A percentile compares a stretch with the other conserved stretches of the same genome.
Conservation (phyloP, 2,113 vertebrate genomes). For the Corvus hawaiiensis region DNA sequence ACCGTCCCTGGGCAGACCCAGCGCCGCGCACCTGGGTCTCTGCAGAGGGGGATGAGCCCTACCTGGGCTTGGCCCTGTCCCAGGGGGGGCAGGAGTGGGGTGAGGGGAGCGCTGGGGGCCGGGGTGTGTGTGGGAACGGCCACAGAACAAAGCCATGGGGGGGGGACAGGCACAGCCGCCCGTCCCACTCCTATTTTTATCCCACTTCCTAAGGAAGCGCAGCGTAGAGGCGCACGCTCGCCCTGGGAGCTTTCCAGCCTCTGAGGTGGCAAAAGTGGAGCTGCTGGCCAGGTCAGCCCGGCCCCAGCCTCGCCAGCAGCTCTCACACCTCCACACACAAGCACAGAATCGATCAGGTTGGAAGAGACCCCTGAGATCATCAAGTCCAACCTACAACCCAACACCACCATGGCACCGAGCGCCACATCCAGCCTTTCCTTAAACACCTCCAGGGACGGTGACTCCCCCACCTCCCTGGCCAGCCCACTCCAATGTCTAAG, state of each 20-base stretch:
- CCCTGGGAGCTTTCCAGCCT: neutral
- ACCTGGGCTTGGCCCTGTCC: neutral
- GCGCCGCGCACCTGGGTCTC: accelerated
- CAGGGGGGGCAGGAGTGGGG: accelerated
- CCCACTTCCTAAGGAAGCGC: conserved; percentile 17
- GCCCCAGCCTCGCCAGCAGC: too few species aligned
- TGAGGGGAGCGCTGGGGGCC: accelerated
- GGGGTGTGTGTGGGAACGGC: neutral
- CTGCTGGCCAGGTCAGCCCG: neutral
- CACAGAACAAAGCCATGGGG: neutral
- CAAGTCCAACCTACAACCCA: accelerated
- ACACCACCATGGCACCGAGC: accelerated
- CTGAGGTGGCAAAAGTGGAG: accelerated
- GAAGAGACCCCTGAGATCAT: neutral
- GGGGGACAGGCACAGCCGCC: neutral
- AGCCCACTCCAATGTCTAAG: neutral
- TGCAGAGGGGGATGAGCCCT: neutral
- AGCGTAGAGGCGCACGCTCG: accelerated
- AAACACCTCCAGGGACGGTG: accelerated
- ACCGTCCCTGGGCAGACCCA: neutral
- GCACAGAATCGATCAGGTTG: accelerated
- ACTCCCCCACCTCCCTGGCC: too few species aligned
- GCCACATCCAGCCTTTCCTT: neutral
- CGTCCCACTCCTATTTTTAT: neutral
- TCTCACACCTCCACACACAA: accelerated